A percentile compares a stretch with the other conserved stretches of the same genome.
Conservation (phyloP, 2,113 vertebrate genomes). For the Oryzias melastigma region DNA sequence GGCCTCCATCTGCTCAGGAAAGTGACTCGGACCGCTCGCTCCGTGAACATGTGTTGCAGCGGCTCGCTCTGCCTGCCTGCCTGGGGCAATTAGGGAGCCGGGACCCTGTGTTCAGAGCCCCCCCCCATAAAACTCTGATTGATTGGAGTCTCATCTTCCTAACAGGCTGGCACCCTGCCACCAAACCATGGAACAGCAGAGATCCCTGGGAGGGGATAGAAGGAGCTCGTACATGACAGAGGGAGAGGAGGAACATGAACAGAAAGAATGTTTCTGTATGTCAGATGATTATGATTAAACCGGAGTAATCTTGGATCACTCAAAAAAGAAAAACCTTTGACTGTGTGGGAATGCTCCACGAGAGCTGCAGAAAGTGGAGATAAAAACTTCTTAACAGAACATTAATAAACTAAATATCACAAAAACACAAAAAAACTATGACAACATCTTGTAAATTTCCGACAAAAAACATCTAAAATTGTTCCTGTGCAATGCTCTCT, state of each 20-base stretch:
- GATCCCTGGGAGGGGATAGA: conserved; percentile 49
- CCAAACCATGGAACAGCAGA: conserved; percentile 52
- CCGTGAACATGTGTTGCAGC: conserved; percentile 75
- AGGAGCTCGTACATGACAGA: conserved; percentile 45
- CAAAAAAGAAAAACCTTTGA: conserved; percentile 18
- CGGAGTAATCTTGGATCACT: conserved; percentile 64
- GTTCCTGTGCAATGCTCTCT: conserved; percentile 62
- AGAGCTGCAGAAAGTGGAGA: conserved; percentile 36
- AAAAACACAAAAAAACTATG: conserved; percentile 37
- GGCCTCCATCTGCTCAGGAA: conserved; percentile 72
- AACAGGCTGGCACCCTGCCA: conserved; percentile 80
- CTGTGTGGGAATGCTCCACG: conserved; percentile 54
- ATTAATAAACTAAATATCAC: conserved; percentile 16
- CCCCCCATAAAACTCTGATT: conserved; percentile 76
- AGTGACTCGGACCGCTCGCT: conserved; percentile 62
- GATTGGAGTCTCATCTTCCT: conserved; percentile 84
- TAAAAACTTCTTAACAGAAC: conserved; percentile 57
- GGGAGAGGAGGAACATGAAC: conserved; percentile 25
- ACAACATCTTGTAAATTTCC: conserved; percentile 42
- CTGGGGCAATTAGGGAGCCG: conserved; percentile 73
- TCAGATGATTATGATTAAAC: conserved; percentile 73
- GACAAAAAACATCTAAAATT: conserved; percentile 43
- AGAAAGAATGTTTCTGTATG: conserved; percentile 59
- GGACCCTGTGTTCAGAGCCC: conserved; percentile 59
- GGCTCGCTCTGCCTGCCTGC: conserved; percentile 45